These are phyloP conservation scores for Clistopyga incitator DNA, from an alignment of 2,888 invertebrate species.

Conservation along the genomic window DNA sequence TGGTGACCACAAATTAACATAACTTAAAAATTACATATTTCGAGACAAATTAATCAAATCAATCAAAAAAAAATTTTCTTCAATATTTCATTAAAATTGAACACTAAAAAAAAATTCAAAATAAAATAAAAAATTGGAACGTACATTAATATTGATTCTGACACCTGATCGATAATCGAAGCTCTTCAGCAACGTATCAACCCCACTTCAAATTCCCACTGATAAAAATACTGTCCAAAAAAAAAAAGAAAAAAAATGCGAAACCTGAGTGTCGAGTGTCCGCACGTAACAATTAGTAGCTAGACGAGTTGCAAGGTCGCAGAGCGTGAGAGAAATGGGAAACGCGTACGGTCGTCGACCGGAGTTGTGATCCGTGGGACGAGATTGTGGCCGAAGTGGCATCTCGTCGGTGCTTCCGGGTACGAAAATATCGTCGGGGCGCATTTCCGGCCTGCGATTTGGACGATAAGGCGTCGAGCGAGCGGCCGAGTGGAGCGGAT, in stretches of 20 bases:
- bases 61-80: no score
- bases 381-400: conserved; percentile 14
- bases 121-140: no score
- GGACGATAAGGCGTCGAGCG: conserved; percentile 33
- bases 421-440: conserved; percentile 60
- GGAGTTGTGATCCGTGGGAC: conserved; percentile 28
- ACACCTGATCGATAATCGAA: no score
- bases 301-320: conserved; percentile 34
- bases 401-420: conserved; percentile 57
- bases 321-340: conserved; percentile 4
- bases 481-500: background rate
- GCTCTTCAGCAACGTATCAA: no score
- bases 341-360: conserved; percentile 57
- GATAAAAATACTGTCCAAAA: no score
- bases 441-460: conserved; percentile 55
- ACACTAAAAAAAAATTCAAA: no score
- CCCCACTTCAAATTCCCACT: no score
- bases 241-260: background rate
- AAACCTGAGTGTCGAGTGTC: background rate
- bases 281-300: background rate
- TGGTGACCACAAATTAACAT: no score
- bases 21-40: no score
- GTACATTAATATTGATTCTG: no score
- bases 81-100: no score
- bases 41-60: no score